Evolutionary conservation across 1,140 invertebrate genomes (phyloP).

Genomic region (Calosoma granatense): DNA sequence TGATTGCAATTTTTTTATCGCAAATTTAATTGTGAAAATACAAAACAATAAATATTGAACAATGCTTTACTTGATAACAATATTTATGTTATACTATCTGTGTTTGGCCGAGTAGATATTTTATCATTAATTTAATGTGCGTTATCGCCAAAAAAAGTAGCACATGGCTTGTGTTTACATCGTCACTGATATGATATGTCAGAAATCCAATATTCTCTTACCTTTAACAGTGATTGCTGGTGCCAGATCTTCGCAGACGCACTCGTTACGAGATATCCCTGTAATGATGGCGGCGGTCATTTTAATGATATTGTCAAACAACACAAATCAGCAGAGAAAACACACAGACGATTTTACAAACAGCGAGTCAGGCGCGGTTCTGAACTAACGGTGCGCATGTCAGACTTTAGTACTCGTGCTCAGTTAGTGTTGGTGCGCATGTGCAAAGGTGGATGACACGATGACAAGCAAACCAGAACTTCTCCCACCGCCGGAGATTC

Average conservation of each 20-base stretch:
- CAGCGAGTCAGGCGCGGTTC: conserved; percentile 1
- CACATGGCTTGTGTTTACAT: conserved; percentile 4
- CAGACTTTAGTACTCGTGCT: conserved; percentile 2
- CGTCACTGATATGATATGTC: not conserved
- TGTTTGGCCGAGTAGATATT: no score
- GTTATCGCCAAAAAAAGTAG: not conserved
- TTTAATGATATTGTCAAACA: not conserved
- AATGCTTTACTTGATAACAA: no score
- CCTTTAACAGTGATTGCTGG: not conserved
- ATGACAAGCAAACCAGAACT: not conserved
- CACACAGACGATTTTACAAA: not conserved
- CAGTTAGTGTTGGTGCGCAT: not conserved
- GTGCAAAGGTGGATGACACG: not conserved
- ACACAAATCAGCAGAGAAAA: not conserved
- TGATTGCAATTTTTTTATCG: no score
- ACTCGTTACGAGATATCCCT: not conserved
- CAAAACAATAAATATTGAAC: no score
- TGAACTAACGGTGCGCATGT: not conserved
- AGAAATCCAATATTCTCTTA: not conserved
- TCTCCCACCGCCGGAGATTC: no score
- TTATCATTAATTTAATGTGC: no score
- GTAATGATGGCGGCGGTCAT: not conserved
- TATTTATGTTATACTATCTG: no score
- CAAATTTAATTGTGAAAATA: no score
- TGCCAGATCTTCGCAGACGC: not conserved